Evolutionary conservation across 2,888 invertebrate genomes (phyloP).

Genomic region (Polietes domitor): DNA sequence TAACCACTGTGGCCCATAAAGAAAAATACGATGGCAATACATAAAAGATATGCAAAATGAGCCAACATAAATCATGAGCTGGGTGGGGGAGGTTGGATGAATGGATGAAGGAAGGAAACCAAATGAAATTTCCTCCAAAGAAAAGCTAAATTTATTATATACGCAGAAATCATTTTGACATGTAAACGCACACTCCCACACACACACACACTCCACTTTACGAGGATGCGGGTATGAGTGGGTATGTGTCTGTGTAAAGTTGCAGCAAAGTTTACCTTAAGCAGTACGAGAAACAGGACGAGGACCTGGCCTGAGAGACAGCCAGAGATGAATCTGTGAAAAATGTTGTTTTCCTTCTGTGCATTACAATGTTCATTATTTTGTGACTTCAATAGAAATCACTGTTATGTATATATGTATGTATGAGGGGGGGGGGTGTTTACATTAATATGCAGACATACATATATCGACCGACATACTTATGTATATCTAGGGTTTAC

Average conservation of each 20-base stretch:
- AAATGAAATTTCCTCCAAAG: constrained; percentile 15
- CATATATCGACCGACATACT: not conserved
- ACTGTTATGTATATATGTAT: not conserved
- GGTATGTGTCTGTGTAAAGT: not conserved
- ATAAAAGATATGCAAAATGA: not conserved
- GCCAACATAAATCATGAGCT: not conserved
- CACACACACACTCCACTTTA: not conserved
- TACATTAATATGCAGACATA: too few relatives aligned
- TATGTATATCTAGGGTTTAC: not conserved
- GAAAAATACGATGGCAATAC: not conserved
- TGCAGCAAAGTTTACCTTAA: constrained; percentile 15
- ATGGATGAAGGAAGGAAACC: not conserved
- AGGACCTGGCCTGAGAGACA: not conserved
- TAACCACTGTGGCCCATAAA: constrained; percentile 21
- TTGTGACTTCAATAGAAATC: constrained; percentile 7
- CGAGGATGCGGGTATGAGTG: not conserved
- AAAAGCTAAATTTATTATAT: constrained; percentile 24
- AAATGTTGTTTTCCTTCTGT: not conserved
- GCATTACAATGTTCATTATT: constrained; percentile 26
- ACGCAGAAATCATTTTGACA: constrained; percentile 26
- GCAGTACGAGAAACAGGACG: not conserved
- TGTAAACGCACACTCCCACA: not conserved
- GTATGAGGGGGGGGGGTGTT: too few relatives aligned
- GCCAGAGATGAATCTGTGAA: not conserved
- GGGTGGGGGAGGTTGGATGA: not conserved